Base-by-base conservation (phyloP, 2,888 invertebrate species). In the Dinocampus coccinellae region DNA sequence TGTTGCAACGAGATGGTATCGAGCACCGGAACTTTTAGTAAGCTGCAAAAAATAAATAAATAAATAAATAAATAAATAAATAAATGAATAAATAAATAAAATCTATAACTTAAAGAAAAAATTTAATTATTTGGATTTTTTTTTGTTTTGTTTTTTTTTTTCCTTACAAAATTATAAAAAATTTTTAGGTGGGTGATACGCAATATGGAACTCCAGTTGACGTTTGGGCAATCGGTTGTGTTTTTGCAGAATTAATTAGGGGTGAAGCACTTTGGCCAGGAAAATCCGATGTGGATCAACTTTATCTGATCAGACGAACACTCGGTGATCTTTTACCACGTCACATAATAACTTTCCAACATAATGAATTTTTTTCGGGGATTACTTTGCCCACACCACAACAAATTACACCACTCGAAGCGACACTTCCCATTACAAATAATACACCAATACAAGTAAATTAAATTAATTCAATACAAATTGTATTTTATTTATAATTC, bases 211-310 rank as follows among this genome's bases (percentile, higher is more conserved):
- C 95, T 1, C 94, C 97, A 0, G 97, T 99, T 0, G 99, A 99
- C 88, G 96, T 99, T 3, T 99, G 99, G 99, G 99, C 99, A 64
- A 96, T 99, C 79, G 99, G 96, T 33, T 97, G 96, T 84, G 95
- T 96, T 6, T 93, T 95, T 84, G 96, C 96, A 4, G 97, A 97
- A 87, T 88, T 97, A 67, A 91, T 96, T 65, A 92, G 94, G 63
- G 96, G 97, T 16, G 97, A 97, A 87, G 97, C 98, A 0, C 85
- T 98, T 33, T 99, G 99, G 99, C 99, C 99, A 0, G 99, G 99
- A 47, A 96, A 98, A 88, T 98, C 98, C 36, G 99, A 99, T 88
- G 95, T 99, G 26, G 99, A 99, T 89, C 99, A 99, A 88, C 89
- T 99, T 68, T 99, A 97, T 89, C 91, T 98, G 80, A 99, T 99